These are phyloP conservation scores for Plectropomus leopardus DNA, from an alignment of 2,113 vertebrate genomes.

Conservation along the genomic window DNA sequence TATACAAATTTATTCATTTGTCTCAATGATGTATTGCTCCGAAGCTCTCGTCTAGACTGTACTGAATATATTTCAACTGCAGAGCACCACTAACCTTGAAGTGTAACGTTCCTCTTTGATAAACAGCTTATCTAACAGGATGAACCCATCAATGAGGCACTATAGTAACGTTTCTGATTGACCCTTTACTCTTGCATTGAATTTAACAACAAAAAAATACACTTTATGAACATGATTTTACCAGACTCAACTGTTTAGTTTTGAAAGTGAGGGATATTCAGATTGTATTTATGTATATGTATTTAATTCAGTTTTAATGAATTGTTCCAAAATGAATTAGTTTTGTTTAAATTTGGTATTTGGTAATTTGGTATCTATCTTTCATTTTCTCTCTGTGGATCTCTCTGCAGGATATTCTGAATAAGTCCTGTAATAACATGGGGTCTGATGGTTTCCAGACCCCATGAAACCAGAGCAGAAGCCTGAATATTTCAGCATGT, in stretches of 20 bases:
- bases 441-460: background rate
- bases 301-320: no score
- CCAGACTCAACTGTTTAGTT: background rate
- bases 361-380: background rate
- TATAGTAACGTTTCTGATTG: background rate
- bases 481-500: constrained; percentile 2
- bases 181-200: background rate
- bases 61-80: constrained; percentile 19
- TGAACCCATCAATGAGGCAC: background rate
- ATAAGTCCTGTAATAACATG: background rate
- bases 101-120: background rate
- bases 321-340: background rate
- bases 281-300: no score
- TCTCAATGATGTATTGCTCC: constrained; percentile 56
- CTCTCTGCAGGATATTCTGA: background rate
- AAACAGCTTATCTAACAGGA: background rate
- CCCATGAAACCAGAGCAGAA: background rate
- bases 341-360: background rate
- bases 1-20: constrained; percentile 50
- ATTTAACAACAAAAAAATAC: background rate
- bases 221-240: no score
- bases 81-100: constrained; percentile 30
- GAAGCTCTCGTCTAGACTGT: background rate
- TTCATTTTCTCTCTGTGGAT: background rate
- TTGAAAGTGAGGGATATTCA: background rate